Evolutionary conservation across 2,888 invertebrate genomes (phyloP), one percentile per base, ranked within the genome.

Genomic region (Phyto melanocephala): DNA sequence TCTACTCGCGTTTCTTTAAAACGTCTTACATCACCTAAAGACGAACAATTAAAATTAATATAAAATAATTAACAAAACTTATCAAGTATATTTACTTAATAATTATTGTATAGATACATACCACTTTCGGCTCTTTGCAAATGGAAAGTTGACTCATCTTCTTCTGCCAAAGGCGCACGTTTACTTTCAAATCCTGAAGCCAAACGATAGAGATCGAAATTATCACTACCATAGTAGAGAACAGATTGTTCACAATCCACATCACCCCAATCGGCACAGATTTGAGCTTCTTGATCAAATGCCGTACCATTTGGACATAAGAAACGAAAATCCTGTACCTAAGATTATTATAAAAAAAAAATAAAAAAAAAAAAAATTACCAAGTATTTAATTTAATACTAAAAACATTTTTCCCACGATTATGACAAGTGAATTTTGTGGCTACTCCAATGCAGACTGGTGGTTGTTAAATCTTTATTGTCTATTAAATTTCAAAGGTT

Each of bases 231-330:
- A 88, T 95, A 95, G 92, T 95, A 96, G 86, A 96, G 92, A 54
- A 96, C 95, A 15, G 95, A 94, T 40, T 95, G 95, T 87, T 95
- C 95, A 89, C 97, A 97, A 88, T 96, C 96, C 0, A 97, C 95
- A 90, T 97, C 97, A 84, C 96, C 96, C 95, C 96, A 96, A 88
- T 97, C 95, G 58, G 97, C 97, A 90, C 97, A 97, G 24, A 97
- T 97, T 92, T 97, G 96, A 77, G 96, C 96, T 90, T 97, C 96
- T 90, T 97, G 97, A 91, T 97, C 97, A 92, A 97, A 97, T 85
- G 96, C 94, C 1, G 97, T 97, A 86, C 96, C 95, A 86, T 97
- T 97, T 42, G 97, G 97, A 89, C 97, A 97, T 89, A 96, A 93
- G 92, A 97, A 97, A 88, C 96, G 94, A 93, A 95, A 96, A 92